Conservation (phyloP, 2,113 vertebrate species). For the Urocynchramus pylzowi region DNA sequence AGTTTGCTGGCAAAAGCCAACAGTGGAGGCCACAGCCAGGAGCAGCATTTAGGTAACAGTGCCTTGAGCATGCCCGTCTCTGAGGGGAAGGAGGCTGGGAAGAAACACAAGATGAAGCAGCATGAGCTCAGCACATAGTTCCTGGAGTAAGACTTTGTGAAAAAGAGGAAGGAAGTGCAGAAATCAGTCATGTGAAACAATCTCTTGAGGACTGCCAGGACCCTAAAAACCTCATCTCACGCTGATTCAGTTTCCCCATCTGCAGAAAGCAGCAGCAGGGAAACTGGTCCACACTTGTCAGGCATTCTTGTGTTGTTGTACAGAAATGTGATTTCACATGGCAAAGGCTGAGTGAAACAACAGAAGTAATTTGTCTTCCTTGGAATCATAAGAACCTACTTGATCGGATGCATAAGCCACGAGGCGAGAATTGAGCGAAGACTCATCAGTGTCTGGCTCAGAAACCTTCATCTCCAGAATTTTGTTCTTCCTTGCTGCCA, state of each 20-base stretch:
- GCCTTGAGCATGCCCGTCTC: not conserved
- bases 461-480: conserved; percentile 80
- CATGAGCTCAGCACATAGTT: not conserved
- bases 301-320: not conserved
- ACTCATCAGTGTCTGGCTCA: conserved; percentile 80
- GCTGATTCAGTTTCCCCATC: not conserved
- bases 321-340: not conserved
- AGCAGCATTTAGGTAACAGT: not conserved
- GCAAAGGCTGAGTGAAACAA: not conserved
- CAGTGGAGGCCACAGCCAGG: not conserved
- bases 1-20: not conserved
- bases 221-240: not conserved
- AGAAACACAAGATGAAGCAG: not conserved
- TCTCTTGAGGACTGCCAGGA: not conserved
- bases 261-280: not conserved
- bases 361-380: not conserved
- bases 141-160: not conserved
- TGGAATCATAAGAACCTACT: conserved; percentile 60
- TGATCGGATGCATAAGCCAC: conserved; percentile 92
- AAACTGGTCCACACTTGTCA: not conserved
- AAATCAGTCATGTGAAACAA: not conserved
- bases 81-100: not conserved
- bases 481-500: conserved; percentile 90
- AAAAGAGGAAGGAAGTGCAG: not conserved
- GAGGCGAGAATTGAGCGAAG: conserved; percentile 84